Conservation (phyloP, 1,140 invertebrate species). For the Cheumatopsyche charites region DNA sequence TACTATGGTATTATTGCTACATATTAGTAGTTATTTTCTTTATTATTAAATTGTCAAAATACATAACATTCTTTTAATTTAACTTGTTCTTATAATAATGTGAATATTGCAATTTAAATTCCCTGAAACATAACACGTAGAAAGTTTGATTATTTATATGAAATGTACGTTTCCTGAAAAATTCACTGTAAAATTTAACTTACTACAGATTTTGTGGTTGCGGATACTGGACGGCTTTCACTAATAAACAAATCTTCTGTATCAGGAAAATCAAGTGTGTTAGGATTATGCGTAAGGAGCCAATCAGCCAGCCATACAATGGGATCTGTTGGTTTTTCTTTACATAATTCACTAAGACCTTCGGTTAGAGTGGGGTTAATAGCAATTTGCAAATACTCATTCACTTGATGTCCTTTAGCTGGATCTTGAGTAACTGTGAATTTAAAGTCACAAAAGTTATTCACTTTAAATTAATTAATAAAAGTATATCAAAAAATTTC, state of each 20-base stretch:
- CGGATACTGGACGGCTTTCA: neutral
- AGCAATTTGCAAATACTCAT: slow-evolving; percentile 71
- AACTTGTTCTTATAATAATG: no score
- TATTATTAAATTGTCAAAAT: no score
- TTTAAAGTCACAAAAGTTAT: neutral
- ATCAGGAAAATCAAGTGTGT: slow-evolving; percentile 56
- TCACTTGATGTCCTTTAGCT: slow-evolving; percentile 59
- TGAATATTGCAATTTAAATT: no score
- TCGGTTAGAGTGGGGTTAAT: slow-evolving; percentile 71
- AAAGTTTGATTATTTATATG: no score
- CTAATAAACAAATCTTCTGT: neutral
- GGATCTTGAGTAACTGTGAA: slow-evolving; percentile 10
- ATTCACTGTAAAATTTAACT: no score
- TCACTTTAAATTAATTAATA: neutral
- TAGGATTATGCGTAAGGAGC: slow-evolving; percentile 76
- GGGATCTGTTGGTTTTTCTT: slow-evolving; percentile 75
- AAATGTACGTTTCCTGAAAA: no score
- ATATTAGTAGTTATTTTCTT: no score
- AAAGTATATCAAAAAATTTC: slow-evolving; percentile 45
- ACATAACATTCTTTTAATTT: no score
- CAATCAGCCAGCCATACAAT: slow-evolving; percentile 80
- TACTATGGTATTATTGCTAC: no score
- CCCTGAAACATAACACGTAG: no score
- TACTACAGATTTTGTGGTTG: neutral
- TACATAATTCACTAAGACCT: slow-evolving; percentile 72